Conservation (phyloP, 2,888 invertebrate genomes). For the Antheraea yamamai region DNA sequence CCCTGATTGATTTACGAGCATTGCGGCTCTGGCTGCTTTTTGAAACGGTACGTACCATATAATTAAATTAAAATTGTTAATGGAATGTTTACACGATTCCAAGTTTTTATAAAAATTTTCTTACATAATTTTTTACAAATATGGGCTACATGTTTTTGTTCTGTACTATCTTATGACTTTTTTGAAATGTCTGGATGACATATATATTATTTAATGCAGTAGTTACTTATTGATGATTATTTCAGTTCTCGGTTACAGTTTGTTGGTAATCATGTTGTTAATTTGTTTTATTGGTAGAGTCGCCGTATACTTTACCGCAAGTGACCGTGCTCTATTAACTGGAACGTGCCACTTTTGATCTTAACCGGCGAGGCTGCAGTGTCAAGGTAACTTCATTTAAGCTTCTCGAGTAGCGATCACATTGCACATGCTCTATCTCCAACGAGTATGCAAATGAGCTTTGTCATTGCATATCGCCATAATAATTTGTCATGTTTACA, state of each 20-base stretch:
- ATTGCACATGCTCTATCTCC: constrained; percentile 39
- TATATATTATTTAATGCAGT: too few relatives aligned
- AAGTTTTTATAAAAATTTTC: background rate
- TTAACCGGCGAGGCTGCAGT: constrained; percentile 60
- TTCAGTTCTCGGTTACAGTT: background rate
- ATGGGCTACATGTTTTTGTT: background rate
- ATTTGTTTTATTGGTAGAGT: constrained; percentile 52
- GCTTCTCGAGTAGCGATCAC: constrained; percentile 30
- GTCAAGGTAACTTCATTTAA: constrained; percentile 62
- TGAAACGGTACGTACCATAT: constrained; percentile 64
- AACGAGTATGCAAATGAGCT: constrained; percentile 38
- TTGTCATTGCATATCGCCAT: constrained; percentile 23
- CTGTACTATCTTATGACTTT: too few relatives aligned
- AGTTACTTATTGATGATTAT: too few relatives aligned
- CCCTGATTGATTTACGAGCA: constrained; percentile 61
- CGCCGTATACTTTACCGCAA: constrained; percentile 52
- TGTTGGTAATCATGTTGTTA: background rate
- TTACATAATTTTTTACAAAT: background rate
- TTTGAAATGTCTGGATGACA: too few relatives aligned
- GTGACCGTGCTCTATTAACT: constrained; percentile 66
- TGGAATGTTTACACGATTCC: background rate
- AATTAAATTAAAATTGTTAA: constrained; percentile 3
- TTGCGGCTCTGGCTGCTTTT: constrained; percentile 50
- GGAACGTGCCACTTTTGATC: constrained; percentile 57
- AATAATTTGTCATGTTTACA: constrained; percentile 25